Evolutionary conservation across 2,113 vertebrate genomes (phyloP), one percentile per base, ranked within the genome.

Genomic region (Callithrix jacchus): DNA sequence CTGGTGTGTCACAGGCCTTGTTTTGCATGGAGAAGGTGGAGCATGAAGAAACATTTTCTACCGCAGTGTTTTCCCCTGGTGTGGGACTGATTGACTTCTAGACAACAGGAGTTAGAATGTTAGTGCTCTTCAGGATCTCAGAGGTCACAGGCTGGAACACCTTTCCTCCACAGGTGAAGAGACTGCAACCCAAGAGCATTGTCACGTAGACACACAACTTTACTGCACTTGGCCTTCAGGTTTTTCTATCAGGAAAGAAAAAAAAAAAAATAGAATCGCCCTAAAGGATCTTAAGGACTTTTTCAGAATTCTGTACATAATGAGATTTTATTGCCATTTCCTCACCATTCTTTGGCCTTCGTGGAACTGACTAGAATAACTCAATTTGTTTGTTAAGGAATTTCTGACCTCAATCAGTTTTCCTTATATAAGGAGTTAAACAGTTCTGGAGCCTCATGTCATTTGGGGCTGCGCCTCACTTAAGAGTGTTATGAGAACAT

Each of bases 331-430:
- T 89, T 47, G n/a, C 35, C 3, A 20, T 84, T 85, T 94, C 90
- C 32, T 77, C 16, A 56, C 30, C 16, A 2, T 81, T 66, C 45
- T 71, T 93, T 58, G 79, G 17, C 45, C 66, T 87, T 92, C 37
- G 42, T 81, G 86, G 42, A 94, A 91, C 18, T 64, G 81, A 82
- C 40, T 89, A 52, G 91, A 95, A 87, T 84, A 95, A 80, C 76
- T 81, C 5, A 20, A 45, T 64, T 87, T 87, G 42, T 88, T 93
- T 73, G 25, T 40, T 68, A 87, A 77, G 40, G 76, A 54, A 66
- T 83, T 80, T 90, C 70, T 83, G 54, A 80, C 73, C 20, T 79
- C 71, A 74, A 10, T 80, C 58, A 58, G 13, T 35, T 96, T 93
- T 91, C 17, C 49, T 87, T 47, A 32, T 88, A 3, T 20, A 64